Base-by-base conservation (phyloP, 2,113 vertebrate species). In the Sprattus sprattus region DNA sequence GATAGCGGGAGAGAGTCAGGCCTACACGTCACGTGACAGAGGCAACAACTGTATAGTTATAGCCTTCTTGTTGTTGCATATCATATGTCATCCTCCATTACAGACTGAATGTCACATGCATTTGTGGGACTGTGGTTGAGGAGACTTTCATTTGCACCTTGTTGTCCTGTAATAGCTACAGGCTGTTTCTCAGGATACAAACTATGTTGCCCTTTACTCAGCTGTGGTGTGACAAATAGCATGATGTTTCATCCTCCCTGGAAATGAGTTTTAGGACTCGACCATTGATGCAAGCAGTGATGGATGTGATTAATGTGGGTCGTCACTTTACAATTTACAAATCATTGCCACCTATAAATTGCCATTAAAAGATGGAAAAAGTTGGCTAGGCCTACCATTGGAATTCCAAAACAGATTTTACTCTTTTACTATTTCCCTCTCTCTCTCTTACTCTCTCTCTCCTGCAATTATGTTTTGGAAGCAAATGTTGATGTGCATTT, bases 201-300 rank as follows among this genome's bases (percentile, higher is more conserved):
- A 88, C 78, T 81, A 80, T 84, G 75, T 88, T 82, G 80, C 82
- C 87, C 45, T 50, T 75, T 25, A 47, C 85, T 86, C 78, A 16
- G 22, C 46, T 45, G 71, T 4, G 60, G 22, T 85, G 83, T 90
- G 86, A 90, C 81, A 84, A 90, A 89, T 86, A 81, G 83, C 46
- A 39, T 83, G 86, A 75, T 44, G 81, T 87, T 90, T 83, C 80
- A 25, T 82, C 85, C 75, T 85, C 47, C 39, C 22, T 81, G 86
- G 16, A 47, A 83, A 78, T 71, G 46, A n/a, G 84, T 85, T 75
- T 82, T 81, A 88, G 67, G 54, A 84, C 81, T 44, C 81, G 32
- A 46, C 85, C 84, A 81, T 52, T 67, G 15, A 45, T 60, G 82
- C 50, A 82, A n/a, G 82, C 18, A 16, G 80, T 90, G 86, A 88